Base-by-base conservation (phyloP, 2,888 invertebrate genomes). In the Zaprionus bogoriensis region DNA sequence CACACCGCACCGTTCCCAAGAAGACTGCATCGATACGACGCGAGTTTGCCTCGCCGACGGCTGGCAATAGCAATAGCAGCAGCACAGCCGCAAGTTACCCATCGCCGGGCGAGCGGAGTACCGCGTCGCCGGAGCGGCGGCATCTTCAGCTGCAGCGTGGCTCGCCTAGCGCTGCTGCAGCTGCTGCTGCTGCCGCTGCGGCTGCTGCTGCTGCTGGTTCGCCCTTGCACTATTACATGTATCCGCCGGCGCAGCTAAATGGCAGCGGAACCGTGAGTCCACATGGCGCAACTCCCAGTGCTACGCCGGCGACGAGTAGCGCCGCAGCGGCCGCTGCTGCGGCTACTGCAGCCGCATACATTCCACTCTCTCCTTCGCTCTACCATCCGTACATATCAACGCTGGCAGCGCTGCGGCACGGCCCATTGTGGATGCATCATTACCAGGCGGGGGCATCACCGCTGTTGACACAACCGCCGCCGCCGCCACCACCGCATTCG, bases 361-460 rank as follows among this genome's bases (percentile, higher is more conserved):
- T 91, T 89, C 91, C 90, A 84, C 79, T 87, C n/a, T 67, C 89
- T 39, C 77, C 88, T 9, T 79, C 90, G 51, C 87, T 90, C 39
- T 90, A 90, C 65, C 88, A 90, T 83, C 90, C 90, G 14, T 90
- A 90, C 74, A 88, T 90, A 66, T 82, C 89, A 45, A 89, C 90
- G 39, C 75, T 90, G 59, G 92, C 92, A 53, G 92, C 92, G 3
- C 89, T 92, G 71, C 89, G 92, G 57, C 89, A 88, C 20, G 91
- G 91, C 74, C 92, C 92, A 12, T 44, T 90, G 54, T 92, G 92
- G 92, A 90, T 92, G 91, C 92, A 92, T 74, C 92, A 92, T 82
- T 91, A 92, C 67, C 91, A 91, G 63, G 79, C 78, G 48, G 85
- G 88, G 55, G 85, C 83, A 5, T 89, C 91, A 54, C 90, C 92